Conservation (phyloP, 1,140 invertebrate species). For the Stegodyphus mimosarum region DNA sequence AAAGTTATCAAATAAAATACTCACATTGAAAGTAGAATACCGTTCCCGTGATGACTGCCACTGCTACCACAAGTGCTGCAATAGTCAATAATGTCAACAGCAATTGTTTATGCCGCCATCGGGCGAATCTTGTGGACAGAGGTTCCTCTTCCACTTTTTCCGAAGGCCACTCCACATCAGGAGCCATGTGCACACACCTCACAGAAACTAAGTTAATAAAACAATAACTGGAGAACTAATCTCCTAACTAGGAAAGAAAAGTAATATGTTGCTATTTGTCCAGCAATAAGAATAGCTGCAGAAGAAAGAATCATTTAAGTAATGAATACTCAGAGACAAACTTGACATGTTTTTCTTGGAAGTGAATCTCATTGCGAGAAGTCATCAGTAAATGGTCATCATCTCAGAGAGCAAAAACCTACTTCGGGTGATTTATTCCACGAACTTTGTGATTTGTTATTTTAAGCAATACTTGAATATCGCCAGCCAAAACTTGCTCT, state of each 20-base stretch:
- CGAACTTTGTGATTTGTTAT: no score
- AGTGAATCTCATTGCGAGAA: not conserved
- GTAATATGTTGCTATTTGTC: not conserved
- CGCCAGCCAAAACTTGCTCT: no score
- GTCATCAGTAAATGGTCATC: no score
- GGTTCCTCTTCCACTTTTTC: slow-evolving; percentile 47
- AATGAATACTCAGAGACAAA: not conserved
- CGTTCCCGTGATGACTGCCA: slow-evolving; percentile 39
- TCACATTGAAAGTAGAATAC: slow-evolving; percentile 51
- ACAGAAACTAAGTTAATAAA: not conserved
- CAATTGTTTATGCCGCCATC: slow-evolving; percentile 50
- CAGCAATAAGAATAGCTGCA: not conserved
- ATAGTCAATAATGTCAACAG: slow-evolving; percentile 30
- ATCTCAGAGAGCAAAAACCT: no score
- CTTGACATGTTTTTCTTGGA: not conserved
- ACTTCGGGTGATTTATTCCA: no score
- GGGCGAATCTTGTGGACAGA: slow-evolving; percentile 22
- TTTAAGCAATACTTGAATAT: no score
- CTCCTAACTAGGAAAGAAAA: not conserved
- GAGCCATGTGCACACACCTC: slow-evolving; percentile 22
- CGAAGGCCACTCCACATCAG: slow-evolving; percentile 50
- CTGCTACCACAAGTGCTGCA: slow-evolving; percentile 37
- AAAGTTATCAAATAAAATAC: not conserved
- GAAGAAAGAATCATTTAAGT: not conserved
- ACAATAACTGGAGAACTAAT: not conserved